Percentiles rank a stretch among this genome's conserved stretches.
These are phyloP conservation scores for Tachycineta bicolor DNA, from an alignment of 2,113 vertebrate species.

Conservation along the genomic window DNA sequence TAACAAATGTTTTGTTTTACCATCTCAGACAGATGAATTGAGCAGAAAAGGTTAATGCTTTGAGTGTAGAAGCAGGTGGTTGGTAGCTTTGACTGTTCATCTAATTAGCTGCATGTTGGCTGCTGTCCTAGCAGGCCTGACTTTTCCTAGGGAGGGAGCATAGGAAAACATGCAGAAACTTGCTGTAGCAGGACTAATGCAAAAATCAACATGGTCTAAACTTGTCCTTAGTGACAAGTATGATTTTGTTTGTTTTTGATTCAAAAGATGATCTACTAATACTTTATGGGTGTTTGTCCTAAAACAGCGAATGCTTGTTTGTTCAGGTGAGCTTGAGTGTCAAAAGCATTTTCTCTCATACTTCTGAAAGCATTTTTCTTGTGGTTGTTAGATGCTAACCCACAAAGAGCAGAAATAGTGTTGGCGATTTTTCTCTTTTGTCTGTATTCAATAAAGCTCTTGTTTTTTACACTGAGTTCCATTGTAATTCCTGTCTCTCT, in stretches of 20 bases:
- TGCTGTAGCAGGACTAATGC: constrained; percentile 60
- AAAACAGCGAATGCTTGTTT: neutral
- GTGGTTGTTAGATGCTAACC: neutral
- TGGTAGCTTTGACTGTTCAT: constrained; percentile 55
- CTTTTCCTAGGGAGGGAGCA: constrained; percentile 9
- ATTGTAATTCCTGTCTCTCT: neutral
- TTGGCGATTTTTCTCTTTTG: neutral
- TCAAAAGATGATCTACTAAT: constrained; percentile 42
- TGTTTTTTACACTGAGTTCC: neutral
- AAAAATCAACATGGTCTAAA: constrained; percentile 46
- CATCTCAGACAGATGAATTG: constrained; percentile 29
- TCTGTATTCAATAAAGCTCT: neutral
- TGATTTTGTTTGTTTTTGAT: constrained; percentile 48
- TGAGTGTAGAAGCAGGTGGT: constrained; percentile 64
- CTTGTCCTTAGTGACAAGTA: constrained; percentile 15
- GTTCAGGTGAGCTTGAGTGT: neutral
- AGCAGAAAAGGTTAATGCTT: constrained; percentile 62
- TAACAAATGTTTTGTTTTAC: constrained; percentile 50
- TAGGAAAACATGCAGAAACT: constrained; percentile 60
- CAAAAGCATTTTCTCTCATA: neutral
- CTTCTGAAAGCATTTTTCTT: neutral
- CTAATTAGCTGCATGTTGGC: constrained; percentile 65
- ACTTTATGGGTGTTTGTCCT: constrained; percentile 45
- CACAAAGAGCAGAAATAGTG: neutral
- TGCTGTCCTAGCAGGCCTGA: constrained; percentile 46